These are phyloP conservation scores for Nannobrachium achirus DNA, from an alignment of 2,113 vertebrate genomes.

Conservation along the genomic window DNA sequence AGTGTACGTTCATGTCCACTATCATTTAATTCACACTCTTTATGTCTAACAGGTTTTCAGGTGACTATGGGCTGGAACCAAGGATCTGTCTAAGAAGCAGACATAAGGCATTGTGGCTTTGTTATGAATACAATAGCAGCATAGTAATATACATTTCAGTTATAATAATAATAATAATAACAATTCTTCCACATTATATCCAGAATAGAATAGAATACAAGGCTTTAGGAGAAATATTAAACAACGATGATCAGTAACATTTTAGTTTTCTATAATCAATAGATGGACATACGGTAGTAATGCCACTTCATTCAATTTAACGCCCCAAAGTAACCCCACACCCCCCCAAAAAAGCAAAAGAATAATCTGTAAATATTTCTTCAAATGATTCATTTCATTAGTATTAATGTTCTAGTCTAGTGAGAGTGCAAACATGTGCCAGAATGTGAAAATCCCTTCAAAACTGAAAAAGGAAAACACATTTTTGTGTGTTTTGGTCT, in stretches of 20 bases:
- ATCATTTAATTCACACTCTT: too few species aligned
- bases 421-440: conserved; percentile 48
- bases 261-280: neutral
- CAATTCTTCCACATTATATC: neutral
- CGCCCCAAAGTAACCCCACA: conserved; percentile 22
- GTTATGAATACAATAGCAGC: conserved; percentile 28
- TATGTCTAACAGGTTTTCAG: too few species aligned
- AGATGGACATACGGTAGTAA: conserved; percentile 19
- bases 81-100: too few species aligned
- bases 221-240: neutral
- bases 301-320: conserved; percentile 47
- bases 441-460: conserved; percentile 31
- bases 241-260: neutral
- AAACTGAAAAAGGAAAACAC: conserved; percentile 21
- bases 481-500: neutral
- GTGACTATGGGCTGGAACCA: too few species aligned
- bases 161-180: too few species aligned
- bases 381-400: conserved; percentile 13
- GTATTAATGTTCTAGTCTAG: conserved; percentile 18
- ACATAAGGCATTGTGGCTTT: too few species aligned
- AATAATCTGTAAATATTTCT: conserved; percentile 35
- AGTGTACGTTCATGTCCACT: too few species aligned
- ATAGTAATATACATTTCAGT: conserved; percentile 12
- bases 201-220: conserved; percentile 2
- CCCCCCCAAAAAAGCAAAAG: neutral